Percentiles rank a stretch among this genome's conserved stretches.
Conservation (phyloP, 1,140 invertebrate species). For the Drosophila sucinea region DNA sequence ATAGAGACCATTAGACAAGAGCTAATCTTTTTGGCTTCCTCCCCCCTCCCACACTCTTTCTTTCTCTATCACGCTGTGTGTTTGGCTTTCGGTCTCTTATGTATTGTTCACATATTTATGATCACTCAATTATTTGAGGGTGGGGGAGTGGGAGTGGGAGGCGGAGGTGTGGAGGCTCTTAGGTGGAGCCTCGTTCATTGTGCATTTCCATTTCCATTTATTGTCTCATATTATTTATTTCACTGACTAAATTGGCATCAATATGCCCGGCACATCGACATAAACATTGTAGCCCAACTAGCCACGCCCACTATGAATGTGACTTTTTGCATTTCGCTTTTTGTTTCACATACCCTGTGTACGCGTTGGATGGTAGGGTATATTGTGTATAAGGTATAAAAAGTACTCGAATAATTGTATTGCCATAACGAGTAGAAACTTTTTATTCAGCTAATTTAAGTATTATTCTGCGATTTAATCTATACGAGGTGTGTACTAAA, state of each 20-base stretch:
- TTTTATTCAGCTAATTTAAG: too few species aligned
- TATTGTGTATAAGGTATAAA: neutral
- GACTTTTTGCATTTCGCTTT: conserved; percentile 22
- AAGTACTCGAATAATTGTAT: too few species aligned
- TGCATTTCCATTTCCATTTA: conserved; percentile 55
- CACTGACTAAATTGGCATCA: conserved; percentile 43
- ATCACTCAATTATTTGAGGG: conserved; percentile 61
- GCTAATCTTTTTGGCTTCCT: conserved; percentile 50
- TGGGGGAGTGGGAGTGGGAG: neutral
- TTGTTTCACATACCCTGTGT: neutral
- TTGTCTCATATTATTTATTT: conserved; percentile 61
- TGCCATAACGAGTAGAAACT: too few species aligned
- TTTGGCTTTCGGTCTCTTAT: neutral
- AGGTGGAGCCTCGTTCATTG: conserved; percentile 17
- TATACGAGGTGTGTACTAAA: too few species aligned
- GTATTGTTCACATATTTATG: conserved; percentile 65
- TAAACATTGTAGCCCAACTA: conserved; percentile 1
- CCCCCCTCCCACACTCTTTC: neutral
- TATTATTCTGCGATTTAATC: too few species aligned
- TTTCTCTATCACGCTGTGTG: too few species aligned
- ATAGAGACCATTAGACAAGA: conserved; percentile 23
- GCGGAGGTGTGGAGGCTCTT: neutral
- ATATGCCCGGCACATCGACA: conserved; percentile 29
- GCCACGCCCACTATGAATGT: conserved; percentile 31
- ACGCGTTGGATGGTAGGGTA: neutral